These are phyloP conservation scores for Chrysogorgia sp. DNA, from an alignment of 92 coral and sea anemone genomes.

Conservation along the genomic window DNA sequence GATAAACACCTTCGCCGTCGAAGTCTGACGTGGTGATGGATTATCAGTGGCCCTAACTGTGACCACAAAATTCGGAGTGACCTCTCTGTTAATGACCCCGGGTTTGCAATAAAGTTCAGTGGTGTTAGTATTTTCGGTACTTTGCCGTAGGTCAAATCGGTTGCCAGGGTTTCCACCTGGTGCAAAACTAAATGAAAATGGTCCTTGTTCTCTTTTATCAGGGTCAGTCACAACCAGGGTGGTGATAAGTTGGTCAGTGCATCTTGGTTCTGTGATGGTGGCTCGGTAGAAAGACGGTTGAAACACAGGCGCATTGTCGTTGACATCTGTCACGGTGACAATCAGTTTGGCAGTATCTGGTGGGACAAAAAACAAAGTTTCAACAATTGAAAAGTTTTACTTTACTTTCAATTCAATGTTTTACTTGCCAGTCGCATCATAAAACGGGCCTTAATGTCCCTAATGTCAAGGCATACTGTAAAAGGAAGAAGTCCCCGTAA, in stretches of 20 bases:
- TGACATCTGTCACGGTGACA: slow-evolving; percentile 76
- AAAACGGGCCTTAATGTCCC: no score
- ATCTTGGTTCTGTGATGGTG: slow-evolving; percentile 64
- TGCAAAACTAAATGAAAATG: slow-evolving; percentile 66
- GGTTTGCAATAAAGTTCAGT: slow-evolving; percentile 63
- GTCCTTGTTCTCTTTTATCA: slow-evolving; percentile 66
- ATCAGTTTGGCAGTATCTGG: slow-evolving; percentile 56
- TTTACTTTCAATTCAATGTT: no score
- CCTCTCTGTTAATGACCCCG: slow-evolving; percentile 64
- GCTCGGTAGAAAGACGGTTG: slow-evolving; percentile 70
- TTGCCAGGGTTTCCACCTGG: slow-evolving; percentile 65
- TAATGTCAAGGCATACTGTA: no score
- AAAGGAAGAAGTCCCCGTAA: no score
- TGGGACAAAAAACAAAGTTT: no score
- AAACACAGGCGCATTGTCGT: slow-evolving; percentile 87
- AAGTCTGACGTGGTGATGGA: slow-evolving; percentile 63
- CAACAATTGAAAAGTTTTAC: not conserved
- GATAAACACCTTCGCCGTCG: slow-evolving; percentile 64
- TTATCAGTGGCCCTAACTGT: slow-evolving; percentile 72
- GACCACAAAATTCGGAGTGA: slow-evolving; percentile 64
- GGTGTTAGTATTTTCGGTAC: slow-evolving; percentile 40
- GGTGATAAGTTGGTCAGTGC: slow-evolving; percentile 63
- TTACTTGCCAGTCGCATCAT: no score
- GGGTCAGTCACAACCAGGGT: slow-evolving; percentile 73
- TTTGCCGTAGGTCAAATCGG: slow-evolving; percentile 60